phyloP scores from a whole-genome alignment of 2,888 invertebrate species.

The Andrena trimmerana region DNA sequence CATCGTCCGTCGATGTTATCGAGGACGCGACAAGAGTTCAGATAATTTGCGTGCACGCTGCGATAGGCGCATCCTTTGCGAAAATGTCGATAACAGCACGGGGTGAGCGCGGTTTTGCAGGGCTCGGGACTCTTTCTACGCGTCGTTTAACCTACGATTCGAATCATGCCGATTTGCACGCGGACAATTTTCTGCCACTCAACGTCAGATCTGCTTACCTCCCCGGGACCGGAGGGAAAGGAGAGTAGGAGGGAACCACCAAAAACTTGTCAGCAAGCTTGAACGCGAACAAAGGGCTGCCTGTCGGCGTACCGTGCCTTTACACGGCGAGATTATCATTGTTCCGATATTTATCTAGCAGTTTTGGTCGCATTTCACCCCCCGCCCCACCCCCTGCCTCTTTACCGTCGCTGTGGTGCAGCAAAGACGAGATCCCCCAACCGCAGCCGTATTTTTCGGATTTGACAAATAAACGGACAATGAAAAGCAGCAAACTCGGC shows the following conservation, averaged over 20 bases:
- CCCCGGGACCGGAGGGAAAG: conserved; percentile 36
- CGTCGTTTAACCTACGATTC: conserved; percentile 64
- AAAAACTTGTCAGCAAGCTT: conserved; percentile 72
- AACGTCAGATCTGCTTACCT: conserved; percentile 71
- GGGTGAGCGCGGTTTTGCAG: conserved; percentile 29
- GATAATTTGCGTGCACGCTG: conserved; percentile 9
- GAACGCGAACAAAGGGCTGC: conserved; percentile 66
- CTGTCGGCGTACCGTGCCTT: conserved; percentile 47
- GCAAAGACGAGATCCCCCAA: conserved; percentile 57
- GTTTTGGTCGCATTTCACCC: conserved; percentile 64
- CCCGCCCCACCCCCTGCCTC: conserved; percentile 7
- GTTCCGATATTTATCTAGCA: conserved; percentile 80
- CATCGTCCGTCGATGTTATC: conserved; percentile 19
- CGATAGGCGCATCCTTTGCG: conserved; percentile 16
- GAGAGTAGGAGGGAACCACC: conserved; percentile 51
- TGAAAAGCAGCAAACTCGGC: conserved; percentile 53
- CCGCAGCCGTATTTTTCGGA: conserved; percentile 56
- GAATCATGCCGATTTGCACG: conserved; percentile 58
- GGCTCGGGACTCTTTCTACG: conserved; percentile 43
- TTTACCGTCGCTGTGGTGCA: conserved; percentile 56
- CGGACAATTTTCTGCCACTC: conserved; percentile 79
- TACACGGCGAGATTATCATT: conserved; percentile 79
- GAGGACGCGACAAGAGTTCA: not conserved
- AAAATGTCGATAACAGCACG: conserved; percentile 35
- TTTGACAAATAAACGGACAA: conserved; percentile 74